Conservation (phyloP, 2,113 vertebrate species). For the Pitta sordida region DNA sequence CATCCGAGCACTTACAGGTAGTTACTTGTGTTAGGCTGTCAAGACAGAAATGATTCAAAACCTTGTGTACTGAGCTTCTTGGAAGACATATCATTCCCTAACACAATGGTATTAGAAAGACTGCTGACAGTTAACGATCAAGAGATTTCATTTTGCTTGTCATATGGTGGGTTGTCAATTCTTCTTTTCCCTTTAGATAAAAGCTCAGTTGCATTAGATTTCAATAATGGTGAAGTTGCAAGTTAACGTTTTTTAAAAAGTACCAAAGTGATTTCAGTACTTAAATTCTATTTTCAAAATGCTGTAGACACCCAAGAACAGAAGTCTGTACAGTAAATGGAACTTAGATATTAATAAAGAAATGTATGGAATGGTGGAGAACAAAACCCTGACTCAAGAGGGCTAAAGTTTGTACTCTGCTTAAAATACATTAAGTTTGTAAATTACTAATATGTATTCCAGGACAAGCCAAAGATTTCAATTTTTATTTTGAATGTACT, state of each 20-base stretch:
- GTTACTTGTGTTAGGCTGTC: constrained; percentile 61
- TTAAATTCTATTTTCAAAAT: constrained; percentile 53
- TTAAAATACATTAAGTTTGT: neutral
- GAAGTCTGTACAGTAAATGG: neutral
- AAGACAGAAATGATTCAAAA: constrained; percentile 59
- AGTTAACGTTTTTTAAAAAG: constrained; percentile 57
- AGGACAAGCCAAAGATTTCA: neutral
- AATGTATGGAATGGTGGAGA: neutral
- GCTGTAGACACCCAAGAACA: neutral
- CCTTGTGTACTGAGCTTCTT: constrained; percentile 49
- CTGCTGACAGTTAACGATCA: constrained; percentile 65
- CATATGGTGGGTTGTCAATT: constrained; percentile 66
- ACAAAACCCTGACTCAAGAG: neutral
- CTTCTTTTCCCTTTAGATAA: constrained; percentile 58
- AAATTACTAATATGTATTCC: neutral
- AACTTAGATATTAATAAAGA: neutral
- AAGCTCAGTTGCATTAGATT: constrained; percentile 61
- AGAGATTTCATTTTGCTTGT: constrained; percentile 69
- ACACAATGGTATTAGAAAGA: constrained; percentile 65
- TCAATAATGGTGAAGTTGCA: constrained; percentile 61
- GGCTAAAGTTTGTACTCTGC: neutral
- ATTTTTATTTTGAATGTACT: neutral
- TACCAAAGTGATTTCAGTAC: constrained; percentile 31
- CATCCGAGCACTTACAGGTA: constrained; percentile 54
- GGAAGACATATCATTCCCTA: constrained; percentile 64